These are phyloP conservation scores for Drosophila truncata DNA, from an alignment of 1,140 invertebrate genomes.

Conservation along the genomic window DNA sequence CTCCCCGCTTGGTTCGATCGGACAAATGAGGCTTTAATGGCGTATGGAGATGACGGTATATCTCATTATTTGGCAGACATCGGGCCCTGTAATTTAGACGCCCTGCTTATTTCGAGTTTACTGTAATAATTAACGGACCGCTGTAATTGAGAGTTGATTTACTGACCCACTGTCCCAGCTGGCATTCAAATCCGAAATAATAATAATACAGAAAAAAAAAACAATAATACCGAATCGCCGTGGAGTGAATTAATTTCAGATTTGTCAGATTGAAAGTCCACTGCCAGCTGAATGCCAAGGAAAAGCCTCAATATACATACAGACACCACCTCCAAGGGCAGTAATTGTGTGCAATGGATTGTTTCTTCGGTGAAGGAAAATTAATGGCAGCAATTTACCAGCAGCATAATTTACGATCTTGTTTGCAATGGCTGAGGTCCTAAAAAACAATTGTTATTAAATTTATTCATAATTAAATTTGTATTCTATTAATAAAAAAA, in stretches of 20 bases:
- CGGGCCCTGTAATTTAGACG: constrained; percentile 46
- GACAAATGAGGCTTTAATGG: constrained; percentile 61
- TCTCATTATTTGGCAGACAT: constrained; percentile 56
- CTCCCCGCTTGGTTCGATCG: constrained; percentile 32
- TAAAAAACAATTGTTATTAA: neutral
- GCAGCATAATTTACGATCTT: constrained; percentile 31
- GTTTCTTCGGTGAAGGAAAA: constrained; percentile 43
- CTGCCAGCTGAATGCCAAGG: constrained; percentile 50
- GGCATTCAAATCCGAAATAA: constrained; percentile 46
- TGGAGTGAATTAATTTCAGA: constrained; percentile 52
- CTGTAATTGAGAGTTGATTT: constrained; percentile 67
- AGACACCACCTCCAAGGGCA: constrained; percentile 39
- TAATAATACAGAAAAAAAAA: constrained; percentile 4
- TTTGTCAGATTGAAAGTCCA: constrained; percentile 53
- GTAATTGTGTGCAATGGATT: constrained; percentile 48
- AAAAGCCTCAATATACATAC: constrained; percentile 40
- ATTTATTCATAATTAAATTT: constrained; percentile 14
- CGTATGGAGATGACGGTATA: constrained; percentile 1
- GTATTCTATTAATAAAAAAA: constrained; percentile 16
- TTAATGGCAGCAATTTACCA: constrained; percentile 37
- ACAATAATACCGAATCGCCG: constrained; percentile 15
- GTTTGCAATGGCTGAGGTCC: constrained; percentile 11
- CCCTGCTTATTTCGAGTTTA: constrained; percentile 49
- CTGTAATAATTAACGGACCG: constrained; percentile 69
- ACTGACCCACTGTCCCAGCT: constrained; percentile 49